Base-by-base conservation (phyloP, 1,140 invertebrate genomes). In the Drosophila hydei region DNA sequence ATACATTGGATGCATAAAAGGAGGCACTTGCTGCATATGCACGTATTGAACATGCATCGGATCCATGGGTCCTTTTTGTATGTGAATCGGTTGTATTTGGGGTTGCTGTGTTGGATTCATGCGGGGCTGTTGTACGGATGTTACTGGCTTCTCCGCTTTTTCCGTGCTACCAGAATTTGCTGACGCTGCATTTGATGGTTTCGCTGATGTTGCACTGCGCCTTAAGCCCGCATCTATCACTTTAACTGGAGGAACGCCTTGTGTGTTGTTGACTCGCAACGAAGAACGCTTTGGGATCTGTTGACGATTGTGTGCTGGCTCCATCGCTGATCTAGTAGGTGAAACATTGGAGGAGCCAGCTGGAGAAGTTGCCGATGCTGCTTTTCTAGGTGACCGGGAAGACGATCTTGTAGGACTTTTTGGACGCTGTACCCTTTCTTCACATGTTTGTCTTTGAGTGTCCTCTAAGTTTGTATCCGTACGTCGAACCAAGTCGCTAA, bases 151-250 rank as follows among this genome's bases (percentile, higher is more conserved):
- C 9, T 0, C 23, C 18, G 1, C 36, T 0, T 25, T n/a, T n/a
- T 8, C 14, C n/a, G 30, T 12, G 16, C 19, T 8, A 4, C 2
- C 21, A 43, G 36, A 7, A 19, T 14, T 18, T 16, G n/a, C 23
- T 54, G 5, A 8, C 7, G 19, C 11, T 11, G 16, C 0, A 8
- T 9, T 18, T 36, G 25, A 25, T 9, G 56, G 16, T 16, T 52
- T 30, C 12, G 23, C 36, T 9, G 11, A 7, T 12, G 1, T 7
- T 19, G 36, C 19, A 7, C 25, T 60, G 4, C 63, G 27, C 6
- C 56, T 72, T 0, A 81, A 33, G 1, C 83, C 75, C 1, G 81
- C 69, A 70, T 85, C 81, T 9, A 87, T 72, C 2, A 87, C 52
- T 23, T 75, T 85, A n/a, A 33, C 30, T 2, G 70, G 48, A 1